Percentiles rank a stretch among this genome's conserved stretches.
Evolutionary conservation across 2,113 vertebrate genomes (phyloP).

Genomic region (Platysternon megacephalum): DNA sequence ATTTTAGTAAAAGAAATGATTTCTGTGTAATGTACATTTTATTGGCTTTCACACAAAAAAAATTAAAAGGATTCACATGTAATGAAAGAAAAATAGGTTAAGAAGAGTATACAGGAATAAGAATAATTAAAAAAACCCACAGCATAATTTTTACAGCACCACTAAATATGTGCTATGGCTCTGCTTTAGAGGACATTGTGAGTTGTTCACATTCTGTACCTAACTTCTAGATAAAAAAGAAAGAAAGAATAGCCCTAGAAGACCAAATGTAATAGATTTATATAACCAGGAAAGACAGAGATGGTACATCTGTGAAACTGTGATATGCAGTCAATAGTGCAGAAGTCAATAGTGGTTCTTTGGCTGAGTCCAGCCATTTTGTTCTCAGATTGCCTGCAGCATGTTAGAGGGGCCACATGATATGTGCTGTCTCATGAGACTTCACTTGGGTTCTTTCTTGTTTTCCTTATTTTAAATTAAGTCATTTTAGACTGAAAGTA

Average conservation of each 20-base stretch:
- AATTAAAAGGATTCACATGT: background rate
- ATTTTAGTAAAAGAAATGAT: background rate
- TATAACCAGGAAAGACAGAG: background rate
- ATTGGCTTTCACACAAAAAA: background rate
- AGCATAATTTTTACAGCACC: background rate
- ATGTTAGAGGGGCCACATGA: background rate
- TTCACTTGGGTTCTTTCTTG: background rate
- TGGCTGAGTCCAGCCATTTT: background rate
- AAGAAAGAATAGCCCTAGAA: background rate
- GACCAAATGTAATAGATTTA: background rate
- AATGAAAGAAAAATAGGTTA: conserved; percentile 9
- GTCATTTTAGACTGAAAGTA: background rate
- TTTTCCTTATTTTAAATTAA: background rate
- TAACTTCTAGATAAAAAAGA: background rate
- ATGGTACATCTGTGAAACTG: background rate
- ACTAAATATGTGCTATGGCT: background rate
- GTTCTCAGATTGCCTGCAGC: background rate
- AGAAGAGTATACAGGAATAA: background rate
- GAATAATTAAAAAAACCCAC: background rate
- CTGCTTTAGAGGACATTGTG: background rate
- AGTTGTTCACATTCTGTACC: conserved; percentile 6
- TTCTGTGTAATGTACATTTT: background rate
- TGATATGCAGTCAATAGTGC: background rate
- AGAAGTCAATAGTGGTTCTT: background rate
- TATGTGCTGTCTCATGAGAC: background rate